Evolutionary conservation across 2,888 invertebrate genomes (phyloP).

Genomic region (Caenorhabditis becei): DNA sequence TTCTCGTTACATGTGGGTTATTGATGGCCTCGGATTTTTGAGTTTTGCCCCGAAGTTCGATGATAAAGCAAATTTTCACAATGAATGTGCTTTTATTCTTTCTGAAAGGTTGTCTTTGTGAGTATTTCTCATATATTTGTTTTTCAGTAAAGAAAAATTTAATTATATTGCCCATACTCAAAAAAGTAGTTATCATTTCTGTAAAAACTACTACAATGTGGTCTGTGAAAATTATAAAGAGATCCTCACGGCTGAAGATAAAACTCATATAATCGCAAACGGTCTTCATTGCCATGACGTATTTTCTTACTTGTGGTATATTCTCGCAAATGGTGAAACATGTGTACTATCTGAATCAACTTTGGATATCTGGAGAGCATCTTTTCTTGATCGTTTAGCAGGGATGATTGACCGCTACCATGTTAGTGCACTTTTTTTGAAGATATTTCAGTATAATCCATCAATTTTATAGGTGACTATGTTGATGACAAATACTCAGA

Average conservation of each 20-base stretch:
- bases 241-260: slow-evolving; percentile 4
- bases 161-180: slow-evolving; percentile 55
- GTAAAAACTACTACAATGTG: slow-evolving; percentile 43
- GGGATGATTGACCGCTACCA: slow-evolving; percentile 65
- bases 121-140: neutral
- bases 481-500: slow-evolving; percentile 59
- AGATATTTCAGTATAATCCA: neutral
- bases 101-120: slow-evolving; percentile 16
- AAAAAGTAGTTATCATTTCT: slow-evolving; percentile 42
- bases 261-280: slow-evolving; percentile 57
- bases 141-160: slow-evolving; percentile 14
- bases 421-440: slow-evolving; percentile 18
- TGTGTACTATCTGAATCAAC: slow-evolving; percentile 61
- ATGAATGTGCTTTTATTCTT: slow-evolving; percentile 15
- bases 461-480: slow-evolving; percentile 53
- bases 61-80: neutral
- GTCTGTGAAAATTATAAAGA: neutral
- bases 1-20: slow-evolving; percentile 62
- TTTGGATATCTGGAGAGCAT: slow-evolving; percentile 64
- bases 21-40: slow-evolving; percentile 66
- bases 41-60: slow-evolving; percentile 49
- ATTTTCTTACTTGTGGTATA: slow-evolving; percentile 52
- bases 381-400: slow-evolving; percentile 62
- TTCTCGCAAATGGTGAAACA: slow-evolving; percentile 59
- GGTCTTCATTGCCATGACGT: slow-evolving; percentile 61